Percentiles rank a stretch among this genome's conserved stretches.
Evolutionary conservation across 2,888 invertebrate genomes (phyloP).

Genomic region (Hylaea fasciaria): DNA sequence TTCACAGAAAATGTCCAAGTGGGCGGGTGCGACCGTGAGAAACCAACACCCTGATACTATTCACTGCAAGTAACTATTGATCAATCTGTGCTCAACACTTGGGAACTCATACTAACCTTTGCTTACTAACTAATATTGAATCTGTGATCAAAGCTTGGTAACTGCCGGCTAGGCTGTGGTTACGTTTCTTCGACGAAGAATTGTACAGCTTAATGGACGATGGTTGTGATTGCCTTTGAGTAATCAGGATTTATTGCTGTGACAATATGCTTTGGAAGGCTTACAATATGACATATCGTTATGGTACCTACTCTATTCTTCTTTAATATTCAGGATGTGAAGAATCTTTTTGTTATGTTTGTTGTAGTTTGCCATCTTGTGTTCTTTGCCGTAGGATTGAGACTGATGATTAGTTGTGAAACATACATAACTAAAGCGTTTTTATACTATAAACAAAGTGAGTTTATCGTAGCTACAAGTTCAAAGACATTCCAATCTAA

Average conservation of each 20-base stretch:
- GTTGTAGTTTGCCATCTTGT: too few species aligned
- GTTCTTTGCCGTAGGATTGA: neutral
- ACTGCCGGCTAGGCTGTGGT: constrained; percentile 43
- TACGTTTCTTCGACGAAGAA: constrained; percentile 24
- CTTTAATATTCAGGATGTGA: neutral
- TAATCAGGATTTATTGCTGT: constrained; percentile 28
- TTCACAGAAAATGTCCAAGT: constrained; percentile 50
- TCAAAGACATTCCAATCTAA: constrained; percentile 29
- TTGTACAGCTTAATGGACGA: constrained; percentile 45
- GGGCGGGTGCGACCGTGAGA: constrained; percentile 83
- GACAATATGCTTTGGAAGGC: constrained; percentile 62
- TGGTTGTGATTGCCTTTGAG: constrained; percentile 26
- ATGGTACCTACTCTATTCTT: neutral
- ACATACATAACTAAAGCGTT: too few species aligned
- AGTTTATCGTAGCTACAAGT: constrained; percentile 1
- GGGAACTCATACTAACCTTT: constrained; percentile 11
- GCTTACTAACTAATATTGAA: constrained; percentile 6
- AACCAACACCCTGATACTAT: constrained; percentile 74
- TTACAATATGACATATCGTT: constrained; percentile 21
- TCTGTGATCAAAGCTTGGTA: constrained; percentile 38
- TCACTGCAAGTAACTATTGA: constrained; percentile 46
- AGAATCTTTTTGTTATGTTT: neutral
- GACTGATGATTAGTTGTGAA: too few species aligned
- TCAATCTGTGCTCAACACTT: constrained; percentile 17
- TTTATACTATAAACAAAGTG: too few species aligned